Percentiles rank a stretch among this genome's conserved stretches.
These are phyloP conservation scores for Henicopernis longicauda DNA, from an alignment of 2,113 vertebrate species.

Conservation along the genomic window DNA sequence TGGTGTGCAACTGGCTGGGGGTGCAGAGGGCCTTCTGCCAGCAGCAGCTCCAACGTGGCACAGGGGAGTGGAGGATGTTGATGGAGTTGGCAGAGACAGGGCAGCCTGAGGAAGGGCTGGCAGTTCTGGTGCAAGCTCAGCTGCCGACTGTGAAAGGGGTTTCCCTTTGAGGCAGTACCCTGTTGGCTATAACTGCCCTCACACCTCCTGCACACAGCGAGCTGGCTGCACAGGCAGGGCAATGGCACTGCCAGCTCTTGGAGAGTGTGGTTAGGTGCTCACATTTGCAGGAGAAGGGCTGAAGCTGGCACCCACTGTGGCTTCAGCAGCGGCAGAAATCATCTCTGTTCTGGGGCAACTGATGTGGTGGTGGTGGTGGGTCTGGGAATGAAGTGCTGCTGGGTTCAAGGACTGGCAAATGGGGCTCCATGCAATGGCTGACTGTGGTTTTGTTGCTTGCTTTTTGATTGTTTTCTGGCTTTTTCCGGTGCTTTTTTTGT, in stretches of 20 bases:
- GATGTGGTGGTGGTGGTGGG: neutral
- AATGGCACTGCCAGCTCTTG: neutral
- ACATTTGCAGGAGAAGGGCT: neutral
- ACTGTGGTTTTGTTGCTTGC: neutral
- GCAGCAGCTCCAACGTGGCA: neutral
- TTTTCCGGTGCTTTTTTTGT: neutral
- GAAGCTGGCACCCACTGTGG: neutral
- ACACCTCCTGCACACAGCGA: neutral
- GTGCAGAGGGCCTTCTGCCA: neutral
- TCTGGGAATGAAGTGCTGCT: neutral
- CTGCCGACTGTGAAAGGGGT: neutral
- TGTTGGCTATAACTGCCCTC: neutral
- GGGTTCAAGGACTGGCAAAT: neutral
- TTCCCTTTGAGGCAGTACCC: neutral
- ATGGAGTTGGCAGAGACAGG: neutral
- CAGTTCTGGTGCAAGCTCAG: neutral
- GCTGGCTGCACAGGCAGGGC: neutral
- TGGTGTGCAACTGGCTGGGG: neutral
- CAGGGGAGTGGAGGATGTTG: neutral
- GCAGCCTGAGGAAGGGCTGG: neutral
- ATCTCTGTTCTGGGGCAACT: neutral
- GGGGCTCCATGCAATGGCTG: neutral
- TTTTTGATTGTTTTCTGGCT: neutral
- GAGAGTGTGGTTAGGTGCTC: neutral
- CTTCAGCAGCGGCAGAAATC: neutral